Base-by-base conservation (phyloP, 2,888 invertebrate species). In the Lasiommata megera region DNA sequence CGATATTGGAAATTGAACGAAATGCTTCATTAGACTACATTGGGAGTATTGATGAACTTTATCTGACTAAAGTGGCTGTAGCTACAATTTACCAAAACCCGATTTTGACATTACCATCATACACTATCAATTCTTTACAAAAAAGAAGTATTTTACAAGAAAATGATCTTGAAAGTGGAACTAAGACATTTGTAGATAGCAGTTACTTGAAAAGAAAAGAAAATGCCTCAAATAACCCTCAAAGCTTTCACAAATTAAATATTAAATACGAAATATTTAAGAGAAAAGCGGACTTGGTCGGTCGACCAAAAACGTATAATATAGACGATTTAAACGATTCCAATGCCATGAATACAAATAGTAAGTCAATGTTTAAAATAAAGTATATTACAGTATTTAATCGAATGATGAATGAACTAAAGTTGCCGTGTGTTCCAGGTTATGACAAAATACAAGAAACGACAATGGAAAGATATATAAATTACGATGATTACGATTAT, bases 271-370 rank as follows among this genome's bases (percentile, higher is more conserved):
- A 60, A 61, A 16, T 12, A 14, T 8, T 37, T 3, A 76, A 69
- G 55, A 73, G 67, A 40, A 82, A 69, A 67, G 38, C 67, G 6
- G 71, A 62, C 55, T 59, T 76, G 1, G 66, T 88, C 50, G 88
- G 87, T 55, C 75, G 88, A 64, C 85, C 80, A 3, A 85, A 80
- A 67, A 61, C 83, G 3, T 87, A 87, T 47, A 74, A 80, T 36
- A 67, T 86, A 37, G 80, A 82, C 60, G 85, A 88, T 9, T 60
- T 86, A 43, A 75, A 69, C 54, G 67, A 62, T 61, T 51, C 56
- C 40, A 67, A 69, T 3, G 66, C 68, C 40, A 67, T 61, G 55
- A 58, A 60, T 40, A 29, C n/a, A 17, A 70, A 74, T 66, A 74
- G 87, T 87, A 84, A 83, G 86, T 81, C 56, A 18, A 55, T 6